A percentile compares a stretch with the other conserved stretches of the same genome.
phyloP scores from a whole-genome alignment of 2,113 vertebrate species.

The Pseudopipra pipra region DNA sequence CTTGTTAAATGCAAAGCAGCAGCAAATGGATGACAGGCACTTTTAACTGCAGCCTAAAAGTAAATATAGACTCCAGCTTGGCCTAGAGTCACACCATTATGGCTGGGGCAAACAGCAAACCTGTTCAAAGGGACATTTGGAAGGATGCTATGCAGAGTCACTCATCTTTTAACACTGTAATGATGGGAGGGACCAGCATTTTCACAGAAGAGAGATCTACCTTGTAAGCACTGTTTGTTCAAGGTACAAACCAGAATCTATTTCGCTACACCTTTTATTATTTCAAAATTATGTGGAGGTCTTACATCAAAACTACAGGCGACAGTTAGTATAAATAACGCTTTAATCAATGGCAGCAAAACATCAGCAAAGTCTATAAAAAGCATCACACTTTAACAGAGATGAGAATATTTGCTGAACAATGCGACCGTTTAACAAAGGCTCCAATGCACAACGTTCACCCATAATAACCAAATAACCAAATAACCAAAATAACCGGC shows the following conservation, averaged over 20 bases:
- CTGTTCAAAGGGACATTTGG: slow-evolving; percentile 70
- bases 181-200: slow-evolving; percentile 35
- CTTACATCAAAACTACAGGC: slow-evolving; percentile 77
- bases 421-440: slow-evolving; percentile 67
- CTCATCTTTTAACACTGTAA: slow-evolving; percentile 37
- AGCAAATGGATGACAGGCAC: slow-evolving; percentile 62
- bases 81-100: slow-evolving; percentile 60
- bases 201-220: neutral
- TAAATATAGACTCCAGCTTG: slow-evolving; percentile 64
- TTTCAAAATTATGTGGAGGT: slow-evolving; percentile 61
- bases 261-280: slow-evolving; percentile 73
- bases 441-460: slow-evolving; percentile 28
- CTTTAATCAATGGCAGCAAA: slow-evolving; percentile 78
- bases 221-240: slow-evolving; percentile 52
- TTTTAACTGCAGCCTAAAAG: slow-evolving; percentile 59
- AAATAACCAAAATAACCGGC: slow-evolving; percentile 15
- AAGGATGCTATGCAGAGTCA: slow-evolving; percentile 39
- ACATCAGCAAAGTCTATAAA: slow-evolving; percentile 66
- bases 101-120: slow-evolving; percentile 42
- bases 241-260: slow-evolving; percentile 67
- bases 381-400: slow-evolving; percentile 68
- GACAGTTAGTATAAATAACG: slow-evolving; percentile 76
- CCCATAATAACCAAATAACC: no score
- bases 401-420: slow-evolving; percentile 53
- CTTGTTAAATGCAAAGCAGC: slow-evolving; percentile 68